Evolutionary conservation across 1,140 invertebrate species (phyloP).

Genomic region (Sycophila sp.): DNA sequence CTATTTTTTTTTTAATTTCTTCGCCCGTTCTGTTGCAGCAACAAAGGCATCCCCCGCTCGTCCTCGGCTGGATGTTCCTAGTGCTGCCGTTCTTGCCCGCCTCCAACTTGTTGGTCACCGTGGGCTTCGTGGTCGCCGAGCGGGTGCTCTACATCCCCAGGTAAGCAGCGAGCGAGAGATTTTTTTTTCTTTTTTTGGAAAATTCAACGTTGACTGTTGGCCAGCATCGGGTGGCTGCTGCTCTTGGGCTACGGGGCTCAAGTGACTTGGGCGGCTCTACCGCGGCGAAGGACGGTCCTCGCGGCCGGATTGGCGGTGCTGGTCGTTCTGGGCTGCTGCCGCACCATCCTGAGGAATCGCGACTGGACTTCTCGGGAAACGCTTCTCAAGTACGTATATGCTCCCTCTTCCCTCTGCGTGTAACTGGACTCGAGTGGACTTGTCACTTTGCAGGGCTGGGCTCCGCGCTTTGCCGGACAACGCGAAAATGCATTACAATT

Average conservation of each 20-base stretch:
- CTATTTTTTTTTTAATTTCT: not conserved
- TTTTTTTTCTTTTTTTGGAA: not conserved
- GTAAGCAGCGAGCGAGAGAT: too few relatives aligned
- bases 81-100: constrained; percentile 87
- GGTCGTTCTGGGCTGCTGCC: constrained; percentile 70
- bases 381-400: constrained; percentile 73
- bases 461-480: constrained; percentile 83
- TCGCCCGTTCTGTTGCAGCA: constrained; percentile 61
- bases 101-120: constrained; percentile 86
- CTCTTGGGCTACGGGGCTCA: constrained; percentile 73
- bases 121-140: constrained; percentile 92
- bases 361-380: constrained; percentile 84
- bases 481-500: constrained; percentile 93
- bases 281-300: constrained; percentile 64
- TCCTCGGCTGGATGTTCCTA: constrained; percentile 74
- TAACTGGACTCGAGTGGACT: too few relatives aligned
- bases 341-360: constrained; percentile 76
- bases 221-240: constrained; percentile 76
- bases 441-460: constrained; percentile 77
- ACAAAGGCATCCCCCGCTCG: constrained; percentile 72
- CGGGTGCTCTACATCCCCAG: constrained; percentile 91
- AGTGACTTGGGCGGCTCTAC: constrained; percentile 68
- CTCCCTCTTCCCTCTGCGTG: too few relatives aligned
- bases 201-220: constrained; percentile 47
- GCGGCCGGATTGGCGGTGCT: constrained; percentile 69